Percentiles rank a stretch among this genome's conserved stretches.
Evolutionary conservation across 64 coral and sea anemone genomes (phyloP).

Genomic region (Dendronephthya gigantea): DNA sequence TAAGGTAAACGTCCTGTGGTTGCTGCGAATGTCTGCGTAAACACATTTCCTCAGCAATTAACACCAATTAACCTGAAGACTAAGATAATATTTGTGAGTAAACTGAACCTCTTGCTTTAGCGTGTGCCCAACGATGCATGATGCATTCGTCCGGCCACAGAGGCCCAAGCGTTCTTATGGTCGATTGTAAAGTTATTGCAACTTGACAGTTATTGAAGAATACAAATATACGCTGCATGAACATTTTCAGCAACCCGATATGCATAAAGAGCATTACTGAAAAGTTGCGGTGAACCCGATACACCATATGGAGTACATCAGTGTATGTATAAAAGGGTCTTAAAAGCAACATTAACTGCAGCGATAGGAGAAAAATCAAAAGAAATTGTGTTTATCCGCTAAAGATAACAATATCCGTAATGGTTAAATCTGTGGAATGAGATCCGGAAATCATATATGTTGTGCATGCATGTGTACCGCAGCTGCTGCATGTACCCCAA

Average conservation of each 20-base stretch:
- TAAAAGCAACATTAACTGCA: not conserved
- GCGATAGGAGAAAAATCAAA: not conserved
- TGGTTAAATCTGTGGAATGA: no score
- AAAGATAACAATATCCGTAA: not conserved
- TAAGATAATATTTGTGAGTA: not conserved
- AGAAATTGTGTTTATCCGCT: not conserved
- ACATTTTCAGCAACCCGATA: not conserved
- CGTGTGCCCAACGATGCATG: no score
- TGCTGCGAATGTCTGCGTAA: not conserved
- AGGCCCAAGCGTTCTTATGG: not conserved
- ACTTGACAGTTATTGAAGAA: not conserved
- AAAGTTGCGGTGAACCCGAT: not conserved
- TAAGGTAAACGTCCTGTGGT: not conserved
- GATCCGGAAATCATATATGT: no score
- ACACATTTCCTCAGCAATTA: not conserved
- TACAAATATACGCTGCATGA: not conserved
- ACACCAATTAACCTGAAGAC: not conserved
- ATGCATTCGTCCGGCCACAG: no score
- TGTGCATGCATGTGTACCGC: no score
- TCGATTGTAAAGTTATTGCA: not conserved
- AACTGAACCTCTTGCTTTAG: not conserved
- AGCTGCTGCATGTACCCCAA: no score
- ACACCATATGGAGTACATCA: not conserved
- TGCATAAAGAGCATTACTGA: not conserved
- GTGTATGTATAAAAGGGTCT: not conserved